Percentiles rank a stretch among this genome's conserved stretches.
Evolutionary conservation across 2,888 invertebrate genomes (phyloP).

Genomic region (Scaptomyza flava): DNA sequence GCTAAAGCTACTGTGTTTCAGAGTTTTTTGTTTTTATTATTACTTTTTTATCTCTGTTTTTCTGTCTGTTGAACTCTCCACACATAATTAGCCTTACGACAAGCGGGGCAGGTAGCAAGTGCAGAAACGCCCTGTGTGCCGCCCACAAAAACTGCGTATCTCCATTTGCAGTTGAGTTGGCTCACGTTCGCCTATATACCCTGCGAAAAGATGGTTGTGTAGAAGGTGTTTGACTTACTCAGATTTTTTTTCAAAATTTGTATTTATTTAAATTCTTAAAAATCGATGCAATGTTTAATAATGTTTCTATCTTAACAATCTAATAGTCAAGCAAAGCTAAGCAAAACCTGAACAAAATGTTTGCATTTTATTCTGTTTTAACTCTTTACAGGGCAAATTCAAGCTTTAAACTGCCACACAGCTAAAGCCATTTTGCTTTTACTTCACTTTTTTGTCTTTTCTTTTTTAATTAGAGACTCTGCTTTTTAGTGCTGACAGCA

Average conservation of each 20-base stretch:
- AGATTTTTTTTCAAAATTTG: too few species aligned
- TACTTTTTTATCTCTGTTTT: slow-evolving; percentile 8
- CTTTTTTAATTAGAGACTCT: slow-evolving; percentile 64
- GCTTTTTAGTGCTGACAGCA: slow-evolving; percentile 49
- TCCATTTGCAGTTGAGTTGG: slow-evolving; percentile 35
- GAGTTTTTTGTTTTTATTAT: slow-evolving; percentile 37
- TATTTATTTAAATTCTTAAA: too few species aligned
- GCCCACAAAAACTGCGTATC: slow-evolving; percentile 44
- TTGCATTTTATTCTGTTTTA: background rate
- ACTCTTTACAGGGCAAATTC: slow-evolving; percentile 2
- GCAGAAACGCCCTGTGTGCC: slow-evolving; percentile 39
- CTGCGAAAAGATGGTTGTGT: slow-evolving; percentile 3
- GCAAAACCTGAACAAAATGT: too few species aligned
- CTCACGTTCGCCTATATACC: slow-evolving; percentile 10
- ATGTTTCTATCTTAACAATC: too few species aligned
- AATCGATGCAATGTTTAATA: too few species aligned
- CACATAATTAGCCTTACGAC: slow-evolving; percentile 68
- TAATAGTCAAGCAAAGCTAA: too few species aligned
- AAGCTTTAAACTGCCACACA: background rate
- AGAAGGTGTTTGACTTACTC: background rate
- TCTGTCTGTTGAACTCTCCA: slow-evolving; percentile 7
- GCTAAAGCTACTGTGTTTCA: slow-evolving; percentile 23
- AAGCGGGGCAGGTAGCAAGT: slow-evolving; percentile 35
- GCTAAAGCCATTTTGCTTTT: background rate
- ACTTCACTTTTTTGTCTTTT: slow-evolving; percentile 18